A percentile compares a stretch with the other conserved stretches of the same genome.
These are phyloP conservation scores for Cerastis rubricosa DNA, from an alignment of 2,888 invertebrate genomes.

Conservation along the genomic window DNA sequence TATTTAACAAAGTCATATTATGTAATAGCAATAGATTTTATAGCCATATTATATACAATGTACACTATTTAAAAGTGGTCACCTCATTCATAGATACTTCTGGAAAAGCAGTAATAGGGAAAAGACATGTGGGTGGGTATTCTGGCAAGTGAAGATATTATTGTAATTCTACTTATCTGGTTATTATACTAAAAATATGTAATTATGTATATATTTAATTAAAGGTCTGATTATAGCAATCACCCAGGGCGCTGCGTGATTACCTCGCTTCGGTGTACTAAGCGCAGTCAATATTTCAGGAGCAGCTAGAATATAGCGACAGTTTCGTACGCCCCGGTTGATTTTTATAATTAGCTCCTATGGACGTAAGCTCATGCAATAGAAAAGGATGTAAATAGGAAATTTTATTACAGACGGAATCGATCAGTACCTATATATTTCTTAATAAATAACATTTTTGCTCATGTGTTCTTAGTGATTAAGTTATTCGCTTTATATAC, in stretches of 20 bases:
- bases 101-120: conserved; percentile 6
- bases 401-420: conserved; percentile 11
- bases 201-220: conserved; percentile 26
- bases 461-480: conserved; percentile 60
- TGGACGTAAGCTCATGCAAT: conserved; percentile 14
- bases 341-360: conserved; percentile 20
- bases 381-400: conserved; percentile 33
- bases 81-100: conserved; percentile 18
- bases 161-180: conserved; percentile 34
- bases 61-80: conserved; percentile 17
- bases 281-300: conserved; percentile 1
- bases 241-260: neutral
- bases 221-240: conserved; percentile 9
- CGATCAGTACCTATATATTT: conserved; percentile 38
- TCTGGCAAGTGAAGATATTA: conserved; percentile 37
- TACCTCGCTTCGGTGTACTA: conserved; percentile 5
- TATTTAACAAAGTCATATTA: conserved; percentile 7
- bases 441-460: conserved; percentile 48
- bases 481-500: conserved; percentile 45
- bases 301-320: conserved; percentile 28
- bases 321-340: too few species aligned
- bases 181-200: conserved; percentile 22
- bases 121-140: conserved; percentile 9
- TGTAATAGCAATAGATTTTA: conserved; percentile 40
- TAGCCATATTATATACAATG: conserved; percentile 28